These are phyloP conservation scores for Zaprionus vittiger DNA, from an alignment of 1,140 invertebrate genomes.

Conservation along the genomic window DNA sequence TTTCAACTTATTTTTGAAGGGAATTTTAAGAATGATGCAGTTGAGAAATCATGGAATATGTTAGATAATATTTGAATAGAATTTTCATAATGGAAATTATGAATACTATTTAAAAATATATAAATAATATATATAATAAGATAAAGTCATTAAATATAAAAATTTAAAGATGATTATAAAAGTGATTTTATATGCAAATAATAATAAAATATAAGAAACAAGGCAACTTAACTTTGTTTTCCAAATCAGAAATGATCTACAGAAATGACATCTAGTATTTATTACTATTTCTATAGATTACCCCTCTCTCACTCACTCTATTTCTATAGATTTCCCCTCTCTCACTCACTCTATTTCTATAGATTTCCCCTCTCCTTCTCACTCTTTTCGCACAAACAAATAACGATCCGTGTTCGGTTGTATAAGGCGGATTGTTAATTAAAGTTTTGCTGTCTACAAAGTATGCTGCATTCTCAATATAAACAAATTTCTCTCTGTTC, in stretches of 20 bases:
- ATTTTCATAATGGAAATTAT: too few species aligned
- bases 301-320: neutral
- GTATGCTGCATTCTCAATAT: slow-evolving; percentile 10
- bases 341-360: neutral
- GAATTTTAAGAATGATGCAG: neutral
- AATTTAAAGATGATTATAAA: too few species aligned
- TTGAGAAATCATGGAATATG: neutral
- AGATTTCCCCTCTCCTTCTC: neutral
- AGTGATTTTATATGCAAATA: too few species aligned
- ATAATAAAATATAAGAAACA: too few species aligned
- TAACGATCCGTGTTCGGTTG: neutral
- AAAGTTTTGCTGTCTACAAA: slow-evolving; percentile 8
- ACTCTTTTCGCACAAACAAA: neutral
- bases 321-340: neutral
- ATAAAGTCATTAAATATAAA: too few species aligned
- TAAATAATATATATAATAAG: too few species aligned
- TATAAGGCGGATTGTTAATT: slow-evolving; percentile 4
- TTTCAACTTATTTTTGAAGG: neutral
- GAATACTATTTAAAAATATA: too few species aligned
- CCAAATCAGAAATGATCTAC: too few species aligned
- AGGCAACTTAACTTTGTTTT: too few species aligned
- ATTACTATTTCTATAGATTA: neutral
- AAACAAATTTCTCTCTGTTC: slow-evolving; percentile 2
- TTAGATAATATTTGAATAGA: neutral
- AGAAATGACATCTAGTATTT: too few species aligned